Evolutionary conservation across 1,140 invertebrate genomes (phyloP).

Genomic region (Potamilus streckersoni): DNA sequence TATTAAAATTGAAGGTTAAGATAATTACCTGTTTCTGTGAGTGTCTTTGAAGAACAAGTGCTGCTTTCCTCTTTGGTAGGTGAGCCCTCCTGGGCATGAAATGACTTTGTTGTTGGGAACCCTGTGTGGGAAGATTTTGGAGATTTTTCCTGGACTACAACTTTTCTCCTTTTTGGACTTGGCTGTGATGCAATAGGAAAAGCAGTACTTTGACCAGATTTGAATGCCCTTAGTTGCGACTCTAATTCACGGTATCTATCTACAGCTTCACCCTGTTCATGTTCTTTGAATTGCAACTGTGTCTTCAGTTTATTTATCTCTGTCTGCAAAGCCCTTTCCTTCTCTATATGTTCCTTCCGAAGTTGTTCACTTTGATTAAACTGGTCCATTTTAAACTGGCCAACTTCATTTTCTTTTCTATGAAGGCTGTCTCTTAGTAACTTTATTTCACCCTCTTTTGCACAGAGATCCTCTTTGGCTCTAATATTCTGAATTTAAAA

Average conservation of each 20-base stretch:
- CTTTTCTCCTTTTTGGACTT: constrained; percentile 12
- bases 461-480: constrained; percentile 13
- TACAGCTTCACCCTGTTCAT: constrained; percentile 16
- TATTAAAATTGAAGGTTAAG: no score
- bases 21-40: no score
- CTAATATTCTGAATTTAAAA: constrained; percentile 6
- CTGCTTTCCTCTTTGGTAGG: no score
- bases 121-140: not conserved
- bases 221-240: not conserved
- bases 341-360: constrained; percentile 8
- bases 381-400: constrained; percentile 15
- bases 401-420: constrained; percentile 15
- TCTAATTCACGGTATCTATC: constrained; percentile 15
- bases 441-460: constrained; percentile 24
- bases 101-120: no score
- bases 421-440: constrained; percentile 22
- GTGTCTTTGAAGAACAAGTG: no score
- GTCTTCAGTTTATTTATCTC: constrained; percentile 21
- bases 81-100: no score
- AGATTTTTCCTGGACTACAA: constrained; percentile 16
- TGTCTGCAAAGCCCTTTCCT: constrained; percentile 13
- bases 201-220: not conserved
- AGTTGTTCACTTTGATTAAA: constrained; percentile 19
- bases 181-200: constrained; percentile 1
- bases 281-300: constrained; percentile 23